These are phyloP conservation scores for Amphiprion ocellaris DNA, from an alignment of 2,113 vertebrate species.

Conservation along the genomic window DNA sequence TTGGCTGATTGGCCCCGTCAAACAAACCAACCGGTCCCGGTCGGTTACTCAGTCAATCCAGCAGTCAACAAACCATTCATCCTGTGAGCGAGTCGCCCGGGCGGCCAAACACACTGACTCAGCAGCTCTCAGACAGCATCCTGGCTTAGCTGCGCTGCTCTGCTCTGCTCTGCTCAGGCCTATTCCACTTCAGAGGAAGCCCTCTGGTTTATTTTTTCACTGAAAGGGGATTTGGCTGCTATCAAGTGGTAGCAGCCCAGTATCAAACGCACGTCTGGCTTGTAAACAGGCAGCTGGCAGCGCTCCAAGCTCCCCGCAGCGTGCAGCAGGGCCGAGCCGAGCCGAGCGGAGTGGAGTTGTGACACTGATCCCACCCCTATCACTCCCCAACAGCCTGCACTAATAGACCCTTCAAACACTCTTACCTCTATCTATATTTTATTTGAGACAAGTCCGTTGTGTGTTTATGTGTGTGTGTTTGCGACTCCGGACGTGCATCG, in stretches of 20 bases:
- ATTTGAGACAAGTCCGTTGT: slow-evolving; percentile 77
- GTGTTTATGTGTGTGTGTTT: slow-evolving; percentile 53
- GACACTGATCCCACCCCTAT: slow-evolving; percentile 82
- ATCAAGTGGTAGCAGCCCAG: slow-evolving; percentile 75
- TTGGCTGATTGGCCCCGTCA: slow-evolving; percentile 13
- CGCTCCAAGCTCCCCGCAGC: slow-evolving; percentile 71
- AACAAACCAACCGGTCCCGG: slow-evolving; percentile 24
- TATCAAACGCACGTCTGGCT: slow-evolving; percentile 72
- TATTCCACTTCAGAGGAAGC: slow-evolving; percentile 69
- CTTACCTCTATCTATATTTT: slow-evolving; percentile 84
- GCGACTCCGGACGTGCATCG: slow-evolving; percentile 38
- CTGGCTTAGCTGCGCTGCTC: slow-evolving; percentile 41
- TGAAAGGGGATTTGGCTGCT: slow-evolving; percentile 76
- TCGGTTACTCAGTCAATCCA: slow-evolving; percentile 4
- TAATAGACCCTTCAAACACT: slow-evolving; percentile 86
- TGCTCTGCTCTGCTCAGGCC: slow-evolving; percentile 16
- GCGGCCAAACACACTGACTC: slow-evolving; percentile 61
- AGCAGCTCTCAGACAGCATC: slow-evolving; percentile 60
- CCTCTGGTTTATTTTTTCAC: slow-evolving; percentile 74
- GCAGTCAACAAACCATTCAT: slow-evolving; percentile 33
- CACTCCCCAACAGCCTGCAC: slow-evolving; percentile 71
- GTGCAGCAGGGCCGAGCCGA: slow-evolving; percentile 44
- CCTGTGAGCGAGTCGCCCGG: slow-evolving; percentile 8
- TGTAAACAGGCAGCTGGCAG: slow-evolving; percentile 84
- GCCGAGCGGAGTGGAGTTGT: slow-evolving; percentile 56